These are phyloP conservation scores for Ctenicera cuprea DNA, from an alignment of 2,888 invertebrate species.

Conservation along the genomic window DNA sequence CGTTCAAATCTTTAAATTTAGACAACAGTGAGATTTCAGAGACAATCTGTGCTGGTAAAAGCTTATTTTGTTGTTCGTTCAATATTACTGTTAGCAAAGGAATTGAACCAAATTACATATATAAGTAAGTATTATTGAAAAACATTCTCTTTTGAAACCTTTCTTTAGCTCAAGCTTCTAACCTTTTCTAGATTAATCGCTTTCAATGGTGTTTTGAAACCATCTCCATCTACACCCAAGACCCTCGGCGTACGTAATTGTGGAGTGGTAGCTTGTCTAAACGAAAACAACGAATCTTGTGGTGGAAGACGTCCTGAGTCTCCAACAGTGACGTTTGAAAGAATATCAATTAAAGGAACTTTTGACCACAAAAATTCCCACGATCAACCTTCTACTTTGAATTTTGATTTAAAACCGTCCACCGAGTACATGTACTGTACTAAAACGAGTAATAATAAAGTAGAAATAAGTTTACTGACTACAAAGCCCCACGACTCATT, in stretches of 20 bases:
- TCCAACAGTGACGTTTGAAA: conserved; percentile 47
- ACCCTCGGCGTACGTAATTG: conserved; percentile 58
- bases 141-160: neutral
- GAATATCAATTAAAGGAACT: conserved; percentile 50
- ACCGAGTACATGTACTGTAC: conserved; percentile 56
- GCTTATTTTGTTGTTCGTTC: conserved; percentile 51
- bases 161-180: conserved; percentile 22
- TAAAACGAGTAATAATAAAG: conserved; percentile 33
- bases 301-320: conserved; percentile 42
- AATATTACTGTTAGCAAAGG: conserved; percentile 36
- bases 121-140: conserved; percentile 49
- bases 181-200: conserved; percentile 56
- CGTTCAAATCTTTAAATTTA: conserved; percentile 31
- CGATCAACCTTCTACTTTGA: conserved; percentile 57
- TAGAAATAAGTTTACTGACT: conserved; percentile 48
- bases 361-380: conserved; percentile 43
- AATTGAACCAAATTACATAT: conserved; percentile 27
- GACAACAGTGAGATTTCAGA: conserved; percentile 40
- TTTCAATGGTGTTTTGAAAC: conserved; percentile 54
- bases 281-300: conserved; percentile 51
- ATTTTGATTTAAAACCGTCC: conserved; percentile 54
- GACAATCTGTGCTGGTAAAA: conserved; percentile 49
- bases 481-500: conserved; percentile 50
- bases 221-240: conserved; percentile 34
- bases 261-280: conserved; percentile 56